Base-by-base conservation (phyloP, 2,113 vertebrate genomes). In the Pantherophis guttatus region DNA sequence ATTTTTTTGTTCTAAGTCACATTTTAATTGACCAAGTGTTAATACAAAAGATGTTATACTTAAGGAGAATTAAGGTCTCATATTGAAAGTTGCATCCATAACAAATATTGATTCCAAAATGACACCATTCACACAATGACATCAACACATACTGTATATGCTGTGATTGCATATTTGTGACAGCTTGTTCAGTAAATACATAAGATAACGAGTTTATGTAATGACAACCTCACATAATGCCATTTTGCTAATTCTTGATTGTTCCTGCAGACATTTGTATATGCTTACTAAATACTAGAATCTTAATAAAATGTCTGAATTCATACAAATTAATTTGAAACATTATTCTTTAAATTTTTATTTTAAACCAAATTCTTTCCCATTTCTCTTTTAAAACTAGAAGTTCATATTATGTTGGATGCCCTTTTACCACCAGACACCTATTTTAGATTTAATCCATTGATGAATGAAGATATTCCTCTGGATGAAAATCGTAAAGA, bases 361-460 rank as follows among this genome's bases (percentile, higher is more conserved):
- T 85, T 33, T 57, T 89, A 89, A 89, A 9, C 70, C 33, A 48
- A 17, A 65, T 29, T 23, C 26, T 92, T 95, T 81, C 15, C 29
- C 92, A 81, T 44, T 6, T 94, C 92, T 97, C n/a, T 95, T 95
- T 93, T 90, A 95, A 86, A 94, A 95, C 0, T 97, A 99, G 99
- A 99, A 98, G 99, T 99, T 95, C 99, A 99, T 95, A 97, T 98
- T 95, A 99, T 99, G 98, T 97, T 99, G 88, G 98, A 99, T 90
- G 98, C 98, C 19, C 98, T 99, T 57, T 98, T 99, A 91, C 99
- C 99, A 87, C 96, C 98, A 24, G 96, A 99, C 94, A 98, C 98
- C 1, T 99, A 99, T 52, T 99, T 99, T 97, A 98, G 99, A 96
- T 99, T 99, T 97, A 99, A 99, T 97, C 99, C 99, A 54, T 97